phyloP scores from a whole-genome alignment of 2,797 vertebrate genomes.

The Enteromius anoplus region DNA sequence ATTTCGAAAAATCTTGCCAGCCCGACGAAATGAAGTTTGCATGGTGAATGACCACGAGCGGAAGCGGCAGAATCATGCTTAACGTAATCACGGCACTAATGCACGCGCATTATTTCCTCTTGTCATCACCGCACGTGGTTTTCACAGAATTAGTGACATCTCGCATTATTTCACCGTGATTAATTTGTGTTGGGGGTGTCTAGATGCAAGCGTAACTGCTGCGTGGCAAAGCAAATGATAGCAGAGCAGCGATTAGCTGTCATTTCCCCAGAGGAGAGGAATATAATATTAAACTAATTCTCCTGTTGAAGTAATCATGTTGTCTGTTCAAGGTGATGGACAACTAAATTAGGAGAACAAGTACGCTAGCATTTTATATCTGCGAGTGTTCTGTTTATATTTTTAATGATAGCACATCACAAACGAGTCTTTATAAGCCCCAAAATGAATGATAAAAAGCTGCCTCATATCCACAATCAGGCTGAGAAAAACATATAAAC shows the following conservation, averaged over 20 bases:
- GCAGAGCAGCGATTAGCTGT: conserved; percentile 63
- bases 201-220: conserved; percentile 59
- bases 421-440: conserved; percentile 19
- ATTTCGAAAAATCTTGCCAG: conserved; percentile 36
- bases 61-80: conserved; percentile 9
- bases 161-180: conserved; percentile 58
- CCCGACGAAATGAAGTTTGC: neutral
- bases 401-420: conserved; percentile 58
- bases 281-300: conserved; percentile 72
- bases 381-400: conserved; percentile 35
- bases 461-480: neutral
- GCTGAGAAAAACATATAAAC: neutral
- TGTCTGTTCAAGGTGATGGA: conserved; percentile 65
- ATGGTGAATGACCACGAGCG: conserved; percentile 27
- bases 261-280: conserved; percentile 60
- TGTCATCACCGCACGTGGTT: neutral
- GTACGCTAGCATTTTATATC: conserved; percentile 52
- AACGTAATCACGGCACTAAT: conserved; percentile 21
- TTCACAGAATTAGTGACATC: conserved; percentile 47
- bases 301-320: conserved; percentile 65
- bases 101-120: conserved; percentile 30
- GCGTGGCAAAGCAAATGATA: conserved; percentile 75
- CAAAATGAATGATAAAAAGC: conserved; percentile 11
- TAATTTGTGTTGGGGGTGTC: conserved; percentile 63
- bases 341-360: conserved; percentile 73